Percentiles rank a stretch among this genome's conserved stretches.
Conservation (phyloP, 2,888 invertebrate species). For the Loripinus fragilis region DNA sequence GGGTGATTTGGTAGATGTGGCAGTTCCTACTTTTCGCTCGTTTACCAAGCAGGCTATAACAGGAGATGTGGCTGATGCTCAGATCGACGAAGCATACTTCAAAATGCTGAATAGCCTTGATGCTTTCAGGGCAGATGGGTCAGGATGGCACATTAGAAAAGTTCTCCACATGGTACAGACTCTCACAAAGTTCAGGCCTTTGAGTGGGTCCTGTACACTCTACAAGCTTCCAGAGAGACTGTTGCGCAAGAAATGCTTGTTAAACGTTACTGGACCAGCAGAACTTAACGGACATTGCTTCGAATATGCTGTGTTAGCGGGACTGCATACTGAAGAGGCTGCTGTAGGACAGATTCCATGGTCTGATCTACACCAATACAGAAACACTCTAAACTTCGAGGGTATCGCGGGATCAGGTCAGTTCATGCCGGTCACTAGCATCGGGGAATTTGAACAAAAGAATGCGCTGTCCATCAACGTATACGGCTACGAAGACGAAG, state of each 20-base stretch:
- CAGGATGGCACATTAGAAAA: background rate
- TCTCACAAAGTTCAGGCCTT: background rate
- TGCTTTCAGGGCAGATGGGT: slow-evolving; percentile 1
- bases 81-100: slow-evolving; percentile 16
- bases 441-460: background rate
- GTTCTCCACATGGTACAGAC: slow-evolving; percentile 5
- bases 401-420: background rate
- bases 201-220: background rate
- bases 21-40: background rate
- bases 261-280: background rate
- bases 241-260: background rate
- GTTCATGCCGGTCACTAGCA: slow-evolving; percentile 6
- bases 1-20: background rate
- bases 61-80: background rate
- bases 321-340: background rate
- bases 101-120: too few species aligned
- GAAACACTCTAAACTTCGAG: background rate
- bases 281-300: slow-evolving; percentile 1
- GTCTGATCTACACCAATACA: background rate
- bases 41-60: background rate
- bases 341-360: background rate
- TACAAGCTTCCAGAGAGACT: background rate
- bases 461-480: background rate
- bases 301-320: background rate
- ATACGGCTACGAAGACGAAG: background rate